Percentiles rank a stretch among this genome's conserved stretches.
These are phyloP conservation scores for Catostomus latipinnis DNA, from an alignment of 2,797 vertebrate species.

Conservation along the genomic window DNA sequence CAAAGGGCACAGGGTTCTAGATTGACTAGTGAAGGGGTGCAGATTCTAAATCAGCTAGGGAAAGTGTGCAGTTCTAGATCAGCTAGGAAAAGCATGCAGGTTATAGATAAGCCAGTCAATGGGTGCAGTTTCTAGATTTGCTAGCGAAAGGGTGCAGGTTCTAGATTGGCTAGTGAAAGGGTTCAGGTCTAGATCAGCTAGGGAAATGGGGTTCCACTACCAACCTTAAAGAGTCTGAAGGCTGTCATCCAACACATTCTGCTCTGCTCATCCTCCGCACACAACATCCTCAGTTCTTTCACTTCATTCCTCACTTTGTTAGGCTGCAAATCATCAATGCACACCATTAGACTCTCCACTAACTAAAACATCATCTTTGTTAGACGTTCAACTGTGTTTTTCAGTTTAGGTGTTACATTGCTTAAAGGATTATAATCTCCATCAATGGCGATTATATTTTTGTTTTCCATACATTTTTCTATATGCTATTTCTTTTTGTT, in stretches of 20 bases:
- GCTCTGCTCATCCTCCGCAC: constrained; percentile 95
- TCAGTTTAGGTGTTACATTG: not conserved
- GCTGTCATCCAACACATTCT: constrained; percentile 96
- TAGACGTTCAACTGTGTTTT: not conserved
- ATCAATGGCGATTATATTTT: not conserved
- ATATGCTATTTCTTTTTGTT: too few relatives aligned
- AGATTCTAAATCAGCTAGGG: not conserved
- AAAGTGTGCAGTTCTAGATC: not conserved
- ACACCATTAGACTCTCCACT: constrained; percentile 5
- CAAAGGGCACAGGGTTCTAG: not conserved
- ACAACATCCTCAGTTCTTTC: constrained; percentile 93
- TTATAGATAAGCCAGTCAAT: not conserved
- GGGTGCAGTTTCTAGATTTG: not conserved
- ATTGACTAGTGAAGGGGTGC: not conserved
- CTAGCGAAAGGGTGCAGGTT: not conserved
- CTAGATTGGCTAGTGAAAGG: constrained; percentile 37
- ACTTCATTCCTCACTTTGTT: constrained; percentile 89
- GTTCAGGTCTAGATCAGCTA: not conserved
- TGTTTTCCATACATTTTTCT: not conserved
- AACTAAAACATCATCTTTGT: not conserved
- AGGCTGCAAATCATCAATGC: constrained; percentile 75
- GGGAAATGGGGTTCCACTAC: not conserved
- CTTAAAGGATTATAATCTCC: not conserved
- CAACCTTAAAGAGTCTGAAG: constrained; percentile 94
- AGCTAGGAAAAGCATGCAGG: not conserved